These are phyloP conservation scores for Nephrotoma guestfalica DNA, from an alignment of 2,888 invertebrate species.

Conservation along the genomic window DNA sequence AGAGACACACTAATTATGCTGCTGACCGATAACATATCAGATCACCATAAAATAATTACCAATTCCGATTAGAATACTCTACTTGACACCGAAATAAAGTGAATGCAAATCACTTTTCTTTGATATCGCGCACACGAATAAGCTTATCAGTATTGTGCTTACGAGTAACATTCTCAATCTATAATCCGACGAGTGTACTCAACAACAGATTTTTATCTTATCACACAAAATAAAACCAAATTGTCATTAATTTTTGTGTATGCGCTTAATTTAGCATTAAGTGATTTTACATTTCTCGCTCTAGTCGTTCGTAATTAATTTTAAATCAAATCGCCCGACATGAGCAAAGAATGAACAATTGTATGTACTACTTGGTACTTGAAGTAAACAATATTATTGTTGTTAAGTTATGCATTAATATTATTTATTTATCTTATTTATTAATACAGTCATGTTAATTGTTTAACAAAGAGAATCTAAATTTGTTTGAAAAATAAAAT, in stretches of 20 bases:
- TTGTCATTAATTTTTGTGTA: neutral
- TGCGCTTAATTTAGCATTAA: neutral
- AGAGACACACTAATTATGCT: too few relatives aligned
- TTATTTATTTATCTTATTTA: neutral
- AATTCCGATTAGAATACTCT: too few relatives aligned
- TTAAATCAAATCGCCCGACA: too few relatives aligned
- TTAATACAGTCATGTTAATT: neutral
- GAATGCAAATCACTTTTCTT: too few relatives aligned
- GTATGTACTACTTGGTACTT: neutral
- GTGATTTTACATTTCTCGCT: neutral
- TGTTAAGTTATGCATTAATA: neutral
- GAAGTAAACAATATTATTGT: neutral
- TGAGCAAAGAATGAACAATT: too few relatives aligned
- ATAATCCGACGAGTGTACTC: neutral
- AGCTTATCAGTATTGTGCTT: too few relatives aligned
- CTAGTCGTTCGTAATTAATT: neutral
- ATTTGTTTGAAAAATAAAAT: neutral
- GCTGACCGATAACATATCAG: too few relatives aligned
- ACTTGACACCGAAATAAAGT: too few relatives aligned
- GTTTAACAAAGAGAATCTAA: neutral
- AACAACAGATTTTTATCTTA: neutral
- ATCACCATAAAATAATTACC: too few relatives aligned
- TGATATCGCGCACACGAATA: too few relatives aligned
- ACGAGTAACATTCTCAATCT: too few relatives aligned
- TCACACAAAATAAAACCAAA: neutral